Base-by-base conservation (phyloP, 2,113 vertebrate genomes). In the Neodontobutis hainanensis region DNA sequence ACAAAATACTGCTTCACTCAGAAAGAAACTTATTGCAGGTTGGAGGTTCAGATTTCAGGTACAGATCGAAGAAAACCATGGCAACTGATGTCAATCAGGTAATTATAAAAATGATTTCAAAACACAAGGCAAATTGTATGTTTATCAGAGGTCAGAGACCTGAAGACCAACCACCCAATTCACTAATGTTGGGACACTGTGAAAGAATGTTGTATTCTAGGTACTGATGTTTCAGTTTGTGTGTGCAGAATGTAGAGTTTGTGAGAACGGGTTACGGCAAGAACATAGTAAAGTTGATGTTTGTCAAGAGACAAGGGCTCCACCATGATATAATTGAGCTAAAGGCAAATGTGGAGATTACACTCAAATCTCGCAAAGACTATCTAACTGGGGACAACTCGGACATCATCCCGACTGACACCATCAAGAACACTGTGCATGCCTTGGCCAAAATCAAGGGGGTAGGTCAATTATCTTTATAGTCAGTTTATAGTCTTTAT, bases 321-420 rank as follows among this genome's bases (percentile, higher is more conserved):
- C 89, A 90, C 32, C 93, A 99, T 62, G 87, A 15, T 0, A 92
- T 98, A 75, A 94, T 94, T 57, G 95, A 99, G 85, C 90, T 98
- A 70, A 91, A 91, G 61, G 91, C 94, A 16, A 92, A 95, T 2
- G 94, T 96, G 0, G 90, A 97, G 78, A 89, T 99, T 65, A 95
- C 94, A 0, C 91, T 99, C 77, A 94, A 88, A 43, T 89, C 94
- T 6, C 87, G 83, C 74, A 95, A 95, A 16, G 97, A 98, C 77
- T 99, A 97, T 63, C 59, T 96, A 11, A 51, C 67, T 0, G 95
- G 95, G 69, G 94, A 98, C 84, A 99, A 99, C 78, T 92, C 92
- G 0, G 93, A 94, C 63, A 94, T 99, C 85, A 96, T 99, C 80
- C 96, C 97, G 19, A 99, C 97, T 0, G 97, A 99, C 89, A 99